phyloP scores from a whole-genome alignment of 2,888 invertebrate genomes.

The Stenurella melanura region DNA sequence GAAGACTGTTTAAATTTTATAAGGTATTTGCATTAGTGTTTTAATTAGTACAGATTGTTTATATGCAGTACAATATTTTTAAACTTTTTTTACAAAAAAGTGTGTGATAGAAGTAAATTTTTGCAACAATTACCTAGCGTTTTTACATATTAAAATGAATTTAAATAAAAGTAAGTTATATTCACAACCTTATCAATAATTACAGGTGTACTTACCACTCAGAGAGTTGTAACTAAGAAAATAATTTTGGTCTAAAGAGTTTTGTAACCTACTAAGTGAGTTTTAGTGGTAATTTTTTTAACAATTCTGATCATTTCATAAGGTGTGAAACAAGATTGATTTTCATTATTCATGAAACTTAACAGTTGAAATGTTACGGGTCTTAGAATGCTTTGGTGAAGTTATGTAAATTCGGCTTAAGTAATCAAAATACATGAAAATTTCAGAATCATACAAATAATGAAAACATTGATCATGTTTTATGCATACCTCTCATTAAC shows the following conservation, averaged over 20 bases:
- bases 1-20: constrained; percentile 38
- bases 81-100: constrained; percentile 58
- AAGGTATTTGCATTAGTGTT: constrained; percentile 43
- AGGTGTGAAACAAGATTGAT: background rate
- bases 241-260: background rate
- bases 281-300: background rate
- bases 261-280: constrained; percentile 10
- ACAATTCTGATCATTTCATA: background rate
- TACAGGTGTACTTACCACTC: constrained; percentile 36
- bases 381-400: too few species aligned
- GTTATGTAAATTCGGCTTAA: too few species aligned
- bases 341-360: background rate
- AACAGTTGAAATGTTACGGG: background rate
- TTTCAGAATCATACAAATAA: background rate
- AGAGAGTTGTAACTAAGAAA: constrained; percentile 23
- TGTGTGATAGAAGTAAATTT: constrained; percentile 59
- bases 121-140: constrained; percentile 60
- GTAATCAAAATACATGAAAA: too few species aligned
- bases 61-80: constrained; percentile 60
- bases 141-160: constrained; percentile 56
- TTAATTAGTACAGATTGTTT: constrained; percentile 58
- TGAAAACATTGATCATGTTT: background rate
- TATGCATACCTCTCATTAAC: background rate
- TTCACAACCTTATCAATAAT: constrained; percentile 47
- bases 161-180: constrained; percentile 48